phyloP scores from a whole-genome alignment of 1,140 invertebrate species.

The Phenacoccus solenopsis region DNA sequence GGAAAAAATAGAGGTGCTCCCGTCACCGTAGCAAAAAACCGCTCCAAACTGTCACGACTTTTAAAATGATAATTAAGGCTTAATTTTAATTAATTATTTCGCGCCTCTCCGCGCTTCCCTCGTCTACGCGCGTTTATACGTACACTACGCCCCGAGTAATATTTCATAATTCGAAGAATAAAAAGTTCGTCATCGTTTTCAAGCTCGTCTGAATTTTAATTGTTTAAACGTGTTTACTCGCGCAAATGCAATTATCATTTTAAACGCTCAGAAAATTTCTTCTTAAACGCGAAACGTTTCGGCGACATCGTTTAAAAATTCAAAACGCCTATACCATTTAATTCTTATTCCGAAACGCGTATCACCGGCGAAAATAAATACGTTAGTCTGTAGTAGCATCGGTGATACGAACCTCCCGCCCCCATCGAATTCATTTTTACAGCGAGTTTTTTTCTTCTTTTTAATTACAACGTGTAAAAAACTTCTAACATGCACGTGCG shows the following conservation, averaged over 20 bases:
- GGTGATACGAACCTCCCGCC: not conserved
- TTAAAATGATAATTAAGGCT: constrained; percentile 9
- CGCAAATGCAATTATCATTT: not conserved
- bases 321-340: too few relatives aligned
- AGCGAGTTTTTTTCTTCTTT: not conserved
- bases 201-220: not conserved
- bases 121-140: not conserved
- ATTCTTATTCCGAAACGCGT: too few relatives aligned
- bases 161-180: not conserved
- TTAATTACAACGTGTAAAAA: not conserved
- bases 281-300: not conserved
- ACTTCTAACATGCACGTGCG: not conserved
- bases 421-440: not conserved
- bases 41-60: constrained; percentile 13
- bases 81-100: constrained; percentile 12
- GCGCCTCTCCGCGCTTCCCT: not conserved
- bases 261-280: not conserved
- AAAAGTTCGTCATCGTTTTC: constrained; percentile 1
- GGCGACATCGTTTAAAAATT: too few relatives aligned
- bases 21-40: not conserved
- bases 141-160: not conserved
- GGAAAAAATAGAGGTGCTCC: not conserved
- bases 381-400: too few relatives aligned
- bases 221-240: not conserved
- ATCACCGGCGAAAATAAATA: too few relatives aligned